Base-by-base conservation (phyloP, 2,888 invertebrate species). In the Eurois occulta region DNA sequence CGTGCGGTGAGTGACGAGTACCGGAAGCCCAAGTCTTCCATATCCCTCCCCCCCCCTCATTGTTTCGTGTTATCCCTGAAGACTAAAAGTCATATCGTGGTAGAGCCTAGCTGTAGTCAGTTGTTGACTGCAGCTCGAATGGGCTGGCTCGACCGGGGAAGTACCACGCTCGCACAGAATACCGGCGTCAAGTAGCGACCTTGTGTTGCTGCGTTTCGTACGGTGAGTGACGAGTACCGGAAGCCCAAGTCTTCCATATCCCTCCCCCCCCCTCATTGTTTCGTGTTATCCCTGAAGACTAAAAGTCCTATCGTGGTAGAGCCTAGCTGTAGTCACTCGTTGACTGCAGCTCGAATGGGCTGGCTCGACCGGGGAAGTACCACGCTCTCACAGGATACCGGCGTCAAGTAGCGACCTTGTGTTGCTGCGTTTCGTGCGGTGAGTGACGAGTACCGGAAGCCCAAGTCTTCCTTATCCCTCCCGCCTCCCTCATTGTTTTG, bases 101-200 rank as follows among this genome's bases (percentile, higher is more conserved):
- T 24, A 48, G 48, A 48, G 48, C 48, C 48, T 48, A 48, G 24
- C 24, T 48, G 24, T 21, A 24, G 48, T 48, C 48, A 48, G 48
- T 48, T 10, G 8, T 24, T 48, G 48, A 10, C 48, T 24, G 8
- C 24, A 48, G 21, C 48, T 65, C 46, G 41, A 46, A 35, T 24
- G 64, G 77, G 72, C 72, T 52, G 72, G 72, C 71, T 83, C 79
- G 62, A 52, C 80, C 75, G 73, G 83, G 78, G 78, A 73, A 74
- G 77, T 72, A 73, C 83, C 78, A 81, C 48, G 48, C 48, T 58
- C 58, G 6, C 58, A 58, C 13, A 3, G 28, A 6, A 58, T 28
- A 28, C 28, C 28, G n/a, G 13, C 58, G 58, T 58, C 16, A 28
- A 48, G 48, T 48, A 48, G 48, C 21, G 21, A 48, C 48, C 48